Evolutionary conservation across 2,113 vertebrate genomes (phyloP).

Genomic region (Pseudorectes ferrugineus): DNA sequence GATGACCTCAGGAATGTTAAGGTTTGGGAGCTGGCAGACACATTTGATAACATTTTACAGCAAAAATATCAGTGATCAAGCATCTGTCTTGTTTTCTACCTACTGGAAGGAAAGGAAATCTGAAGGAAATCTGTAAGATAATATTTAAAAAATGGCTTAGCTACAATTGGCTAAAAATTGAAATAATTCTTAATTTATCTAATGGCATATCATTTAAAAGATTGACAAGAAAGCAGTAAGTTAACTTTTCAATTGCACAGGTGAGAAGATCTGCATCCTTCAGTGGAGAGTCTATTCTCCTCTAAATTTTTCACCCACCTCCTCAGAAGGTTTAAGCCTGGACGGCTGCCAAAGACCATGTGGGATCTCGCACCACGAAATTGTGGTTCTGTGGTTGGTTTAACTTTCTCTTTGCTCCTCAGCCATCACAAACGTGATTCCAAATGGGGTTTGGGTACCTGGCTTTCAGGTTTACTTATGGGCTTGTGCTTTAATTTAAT

Average conservation of each 20-base stretch:
- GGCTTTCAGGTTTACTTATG: background rate
- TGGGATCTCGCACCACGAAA: background rate
- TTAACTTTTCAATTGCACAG: background rate
- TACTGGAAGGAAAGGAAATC: background rate
- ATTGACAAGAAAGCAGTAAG: background rate
- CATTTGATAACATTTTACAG: background rate
- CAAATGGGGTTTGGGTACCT: background rate
- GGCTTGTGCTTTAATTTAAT: background rate
- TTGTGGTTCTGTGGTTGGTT: background rate
- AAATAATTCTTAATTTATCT: background rate
- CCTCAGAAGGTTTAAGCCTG: background rate
- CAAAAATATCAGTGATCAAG: background rate
- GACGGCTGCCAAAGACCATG: fast-evolving
- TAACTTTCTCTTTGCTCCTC: background rate
- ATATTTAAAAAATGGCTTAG: background rate
- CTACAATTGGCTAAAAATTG: background rate
- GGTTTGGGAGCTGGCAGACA: background rate
- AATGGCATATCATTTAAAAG: background rate
- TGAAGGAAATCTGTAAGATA: background rate
- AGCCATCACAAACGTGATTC: background rate
- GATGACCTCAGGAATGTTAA: background rate
- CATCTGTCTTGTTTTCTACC: background rate
- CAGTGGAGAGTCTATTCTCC: background rate
- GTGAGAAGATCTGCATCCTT: background rate
- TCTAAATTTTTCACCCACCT: background rate